These are phyloP conservation scores for Taxidea taxus DNA, from an alignment of 2,113 vertebrate genomes.

Conservation along the genomic window DNA sequence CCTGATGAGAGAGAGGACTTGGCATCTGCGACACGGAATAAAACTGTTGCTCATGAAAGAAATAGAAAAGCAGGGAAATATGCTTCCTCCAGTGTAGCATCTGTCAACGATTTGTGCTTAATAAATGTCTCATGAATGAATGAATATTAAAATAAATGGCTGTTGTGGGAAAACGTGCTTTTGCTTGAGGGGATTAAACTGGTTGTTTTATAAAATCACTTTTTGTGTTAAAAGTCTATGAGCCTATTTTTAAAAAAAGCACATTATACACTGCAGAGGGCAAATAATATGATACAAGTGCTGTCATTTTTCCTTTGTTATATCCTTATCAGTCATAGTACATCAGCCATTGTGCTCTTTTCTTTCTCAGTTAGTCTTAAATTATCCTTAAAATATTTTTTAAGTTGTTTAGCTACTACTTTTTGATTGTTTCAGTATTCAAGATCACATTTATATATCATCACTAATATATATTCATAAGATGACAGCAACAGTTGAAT, in stretches of 20 bases:
- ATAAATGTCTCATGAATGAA: neutral
- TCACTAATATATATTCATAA: neutral
- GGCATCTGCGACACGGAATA: neutral
- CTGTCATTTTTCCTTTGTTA: neutral
- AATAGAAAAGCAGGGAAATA: neutral
- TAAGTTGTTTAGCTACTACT: neutral
- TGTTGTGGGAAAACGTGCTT: neutral
- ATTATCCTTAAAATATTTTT: neutral
- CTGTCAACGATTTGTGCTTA: neutral
- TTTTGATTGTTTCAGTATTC: neutral
- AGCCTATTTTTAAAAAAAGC: neutral
- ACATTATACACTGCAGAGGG: neutral
- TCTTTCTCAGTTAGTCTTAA: neutral
- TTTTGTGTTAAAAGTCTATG: slow-evolving; percentile 1
- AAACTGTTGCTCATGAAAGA: neutral
- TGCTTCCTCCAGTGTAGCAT: neutral
- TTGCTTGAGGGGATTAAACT: neutral
- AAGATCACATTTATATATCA: neutral
- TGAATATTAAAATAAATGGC: neutral
- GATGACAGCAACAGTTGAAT: neutral
- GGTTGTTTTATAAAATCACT: neutral
- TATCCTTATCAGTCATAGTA: neutral
- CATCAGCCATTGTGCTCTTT: neutral
- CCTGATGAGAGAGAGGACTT: neutral
- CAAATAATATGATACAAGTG: neutral